These are phyloP conservation scores for Torymus tubicola DNA, from an alignment of 2,888 invertebrate species.

Conservation along the genomic window DNA sequence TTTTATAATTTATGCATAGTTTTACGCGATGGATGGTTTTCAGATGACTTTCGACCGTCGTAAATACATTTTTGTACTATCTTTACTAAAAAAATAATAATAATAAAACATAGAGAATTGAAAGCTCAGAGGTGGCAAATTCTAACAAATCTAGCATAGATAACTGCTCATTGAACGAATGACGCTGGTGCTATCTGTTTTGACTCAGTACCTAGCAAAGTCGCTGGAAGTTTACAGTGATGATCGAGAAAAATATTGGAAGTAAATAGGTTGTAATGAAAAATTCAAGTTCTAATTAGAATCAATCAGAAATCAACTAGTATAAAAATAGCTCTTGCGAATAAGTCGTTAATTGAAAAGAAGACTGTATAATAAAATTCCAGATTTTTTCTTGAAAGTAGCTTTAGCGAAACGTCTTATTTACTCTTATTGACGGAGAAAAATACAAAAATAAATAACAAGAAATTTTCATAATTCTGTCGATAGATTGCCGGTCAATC, in stretches of 20 bases:
- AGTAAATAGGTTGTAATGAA: slow-evolving; percentile 23
- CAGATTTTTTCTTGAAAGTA: slow-evolving; percentile 31
- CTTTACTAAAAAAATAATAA: slow-evolving; percentile 30
- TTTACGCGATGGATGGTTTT: not conserved
- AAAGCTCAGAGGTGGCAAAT: slow-evolving; percentile 9
- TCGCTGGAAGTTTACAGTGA: not conserved
- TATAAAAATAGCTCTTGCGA: slow-evolving; percentile 7
- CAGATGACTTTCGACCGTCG: slow-evolving; percentile 16
- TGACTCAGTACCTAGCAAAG: not conserved
- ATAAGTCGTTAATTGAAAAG: slow-evolving; percentile 32
- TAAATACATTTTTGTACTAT: slow-evolving; percentile 32
- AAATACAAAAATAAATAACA: slow-evolving; percentile 2
- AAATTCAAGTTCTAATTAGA: slow-evolving; percentile 36
- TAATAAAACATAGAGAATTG: not conserved
- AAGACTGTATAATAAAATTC: slow-evolving; percentile 44
- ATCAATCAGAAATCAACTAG: slow-evolving; percentile 22
- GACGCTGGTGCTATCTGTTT: slow-evolving; percentile 3
- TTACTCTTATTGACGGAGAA: slow-evolving; percentile 19
- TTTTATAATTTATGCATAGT: slow-evolving; percentile 1
- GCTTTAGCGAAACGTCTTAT: slow-evolving; percentile 26
- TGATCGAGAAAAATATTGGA: slow-evolving; percentile 17
- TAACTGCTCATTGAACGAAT: slow-evolving; percentile 13
- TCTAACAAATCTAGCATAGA: slow-evolving; percentile 20
- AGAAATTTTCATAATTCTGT: slow-evolving; percentile 32
- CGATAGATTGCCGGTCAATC: slow-evolving; percentile 65